Base-by-base conservation (phyloP, 2,888 invertebrate genomes). In the Lysandra bellargus region DNA sequence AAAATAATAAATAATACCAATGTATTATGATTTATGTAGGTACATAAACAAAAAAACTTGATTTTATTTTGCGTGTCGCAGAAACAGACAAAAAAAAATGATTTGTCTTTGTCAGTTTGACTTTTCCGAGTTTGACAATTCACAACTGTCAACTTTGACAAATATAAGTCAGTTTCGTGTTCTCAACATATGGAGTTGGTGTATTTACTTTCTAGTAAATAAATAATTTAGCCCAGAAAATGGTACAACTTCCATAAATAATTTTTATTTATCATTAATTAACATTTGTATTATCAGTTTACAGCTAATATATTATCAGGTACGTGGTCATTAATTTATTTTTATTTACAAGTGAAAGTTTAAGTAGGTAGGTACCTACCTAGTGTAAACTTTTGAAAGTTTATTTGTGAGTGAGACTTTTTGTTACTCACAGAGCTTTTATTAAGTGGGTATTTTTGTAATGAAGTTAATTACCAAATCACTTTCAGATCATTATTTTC, bases 331-430 rank as follows among this genome's bases (percentile, higher is more conserved):
- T 81, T 23, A 23, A 23, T 82, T 81, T 79, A 78, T 78, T 23
- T 82, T 81, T 83, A 85, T 83, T 83, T 30, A n/a, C 0, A 84
- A 86, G 93, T 91, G 92, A 92, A 92, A 92, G 92, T 92, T 86
- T 23, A 17, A 33, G 1, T 33, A 37, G 3, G 37, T 37, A 37
- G 1, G 37, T 74, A 23, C 23, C 23, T 74, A 23, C 23, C 23
- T 74, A 79, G 79, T 78, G 79, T 81, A 44, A 80, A 80, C 73
- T 81, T 81, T 57, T 74, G 33, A 30, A 80, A 69, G 12, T 74
- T 80, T 23, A 23, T 23, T 23, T 23, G 69, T 40, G 60, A 76
- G 72, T 80, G 44, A 53, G 5, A 33, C 1, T 33, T 76, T 57
- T 30, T 76, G 49, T 76, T 33, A 69, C 69, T 69, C 69, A 12